These are phyloP conservation scores for Notolabrus celidotus DNA, from an alignment of 2,797 vertebrate species.

Conservation along the genomic window DNA sequence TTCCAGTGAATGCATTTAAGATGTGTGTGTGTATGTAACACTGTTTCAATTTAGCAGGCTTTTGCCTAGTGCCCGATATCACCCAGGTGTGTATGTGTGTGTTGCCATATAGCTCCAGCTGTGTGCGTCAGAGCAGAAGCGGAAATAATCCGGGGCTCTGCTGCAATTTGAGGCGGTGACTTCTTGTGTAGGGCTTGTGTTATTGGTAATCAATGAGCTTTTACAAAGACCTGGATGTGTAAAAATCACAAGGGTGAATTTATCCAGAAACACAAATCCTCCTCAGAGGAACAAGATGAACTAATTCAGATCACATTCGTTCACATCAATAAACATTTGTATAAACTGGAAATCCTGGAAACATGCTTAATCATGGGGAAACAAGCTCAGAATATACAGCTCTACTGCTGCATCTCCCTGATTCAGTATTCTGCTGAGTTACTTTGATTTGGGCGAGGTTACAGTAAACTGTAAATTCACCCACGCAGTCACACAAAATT, in stretches of 20 bases:
- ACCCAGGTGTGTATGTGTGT: slow-evolving; percentile 55
- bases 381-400: slow-evolving; percentile 6
- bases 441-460: slow-evolving; percentile 58
- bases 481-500: slow-evolving; percentile 64
- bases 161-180: slow-evolving; percentile 24
- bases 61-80: slow-evolving; percentile 50
- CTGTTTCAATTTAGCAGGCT: slow-evolving; percentile 33
- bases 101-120: slow-evolving; percentile 66
- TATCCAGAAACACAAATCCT: slow-evolving; percentile 5
- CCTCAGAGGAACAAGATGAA: not conserved
- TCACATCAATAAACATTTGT: slow-evolving; percentile 29
- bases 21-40: not conserved
- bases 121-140: slow-evolving; percentile 36
- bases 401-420: slow-evolving; percentile 23
- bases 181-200: slow-evolving; percentile 18
- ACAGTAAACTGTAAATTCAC: slow-evolving; percentile 59
- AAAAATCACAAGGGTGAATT: slow-evolving; percentile 11
- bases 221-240: slow-evolving; percentile 11
- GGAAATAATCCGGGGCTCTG: slow-evolving; percentile 25
- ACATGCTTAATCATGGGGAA: slow-evolving; percentile 35
- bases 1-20: slow-evolving; percentile 10
- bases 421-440: slow-evolving; percentile 55
- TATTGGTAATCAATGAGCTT: slow-evolving; percentile 35
- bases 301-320: slow-evolving; percentile 1
- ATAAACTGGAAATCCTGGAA: slow-evolving; percentile 19